These are phyloP conservation scores for Eupithecia subfuscata DNA, from an alignment of 2,888 invertebrate species.

Conservation along the genomic window DNA sequence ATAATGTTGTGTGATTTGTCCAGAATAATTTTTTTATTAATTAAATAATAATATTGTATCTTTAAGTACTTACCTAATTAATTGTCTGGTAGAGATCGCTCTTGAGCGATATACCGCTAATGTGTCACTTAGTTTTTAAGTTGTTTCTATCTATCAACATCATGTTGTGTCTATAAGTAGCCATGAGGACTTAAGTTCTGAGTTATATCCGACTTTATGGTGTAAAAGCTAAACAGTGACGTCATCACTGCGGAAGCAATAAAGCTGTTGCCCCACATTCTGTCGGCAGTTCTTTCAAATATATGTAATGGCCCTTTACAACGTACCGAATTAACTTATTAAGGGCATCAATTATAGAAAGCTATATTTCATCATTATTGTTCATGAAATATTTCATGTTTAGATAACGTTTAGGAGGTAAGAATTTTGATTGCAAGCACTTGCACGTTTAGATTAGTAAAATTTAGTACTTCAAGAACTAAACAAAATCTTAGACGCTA, in stretches of 20 bases:
- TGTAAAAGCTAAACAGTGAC: constrained; percentile 20
- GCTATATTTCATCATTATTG: constrained; percentile 58
- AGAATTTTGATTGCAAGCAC: not conserved
- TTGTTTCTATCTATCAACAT: no score
- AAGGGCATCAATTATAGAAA: constrained; percentile 53
- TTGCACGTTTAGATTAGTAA: not conserved
- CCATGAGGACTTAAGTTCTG: not conserved
- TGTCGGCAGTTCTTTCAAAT: constrained; percentile 59
- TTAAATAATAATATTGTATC: no score
- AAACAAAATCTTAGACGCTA: not conserved
- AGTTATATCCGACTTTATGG: not conserved
- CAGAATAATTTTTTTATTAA: no score
- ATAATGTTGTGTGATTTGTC: no score
- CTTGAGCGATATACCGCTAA: no score
- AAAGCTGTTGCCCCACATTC: constrained; percentile 50
- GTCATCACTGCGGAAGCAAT: constrained; percentile 61
- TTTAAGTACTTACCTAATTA: no score
- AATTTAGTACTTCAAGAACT: not conserved
- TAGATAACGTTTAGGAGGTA: constrained; percentile 16
- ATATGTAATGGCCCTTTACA: constrained; percentile 49
- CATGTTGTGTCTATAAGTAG: not conserved
- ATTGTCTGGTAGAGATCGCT: no score
- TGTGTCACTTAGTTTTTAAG: no score
- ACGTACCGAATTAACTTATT: constrained; percentile 64
- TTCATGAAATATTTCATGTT: constrained; percentile 41